These are phyloP conservation scores for Protaetia brevitarsis DNA, from an alignment of 1,140 invertebrate species.

Conservation along the genomic window DNA sequence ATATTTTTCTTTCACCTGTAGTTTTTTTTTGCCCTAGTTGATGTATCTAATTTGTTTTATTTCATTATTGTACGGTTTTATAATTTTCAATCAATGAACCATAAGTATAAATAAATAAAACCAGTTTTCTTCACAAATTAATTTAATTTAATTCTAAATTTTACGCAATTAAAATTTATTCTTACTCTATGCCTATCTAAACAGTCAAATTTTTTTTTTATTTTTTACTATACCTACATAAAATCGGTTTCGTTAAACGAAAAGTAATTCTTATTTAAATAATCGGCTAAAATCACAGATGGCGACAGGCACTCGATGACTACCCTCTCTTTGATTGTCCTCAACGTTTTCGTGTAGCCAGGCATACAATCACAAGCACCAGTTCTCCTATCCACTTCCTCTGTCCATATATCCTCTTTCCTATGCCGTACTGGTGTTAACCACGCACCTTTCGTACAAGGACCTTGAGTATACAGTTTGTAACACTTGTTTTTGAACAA, in stretches of 20 bases:
- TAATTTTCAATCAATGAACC: neutral
- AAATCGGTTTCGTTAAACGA: slow-evolving; percentile 11
- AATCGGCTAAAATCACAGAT: slow-evolving; percentile 54
- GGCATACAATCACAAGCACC: slow-evolving; percentile 71
- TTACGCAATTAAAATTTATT: too few species aligned
- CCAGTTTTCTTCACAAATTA: too few species aligned
- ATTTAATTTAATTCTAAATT: neutral
- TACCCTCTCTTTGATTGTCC: slow-evolving; percentile 33
- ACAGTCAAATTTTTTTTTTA: too few species aligned
- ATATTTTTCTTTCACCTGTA: too few species aligned
- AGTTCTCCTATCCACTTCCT: slow-evolving; percentile 41
- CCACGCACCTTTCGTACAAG: slow-evolving; percentile 71
- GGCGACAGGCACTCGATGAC: slow-evolving; percentile 49
- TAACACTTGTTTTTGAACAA: slow-evolving; percentile 63
- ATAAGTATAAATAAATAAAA: too few species aligned
- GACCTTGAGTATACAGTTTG: slow-evolving; percentile 69
- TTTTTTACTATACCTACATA: too few species aligned
- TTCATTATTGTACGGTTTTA: neutral
- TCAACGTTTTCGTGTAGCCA: slow-evolving; percentile 56
- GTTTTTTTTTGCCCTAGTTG: too few species aligned
- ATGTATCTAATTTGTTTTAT: too few species aligned
- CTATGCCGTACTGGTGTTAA: slow-evolving; percentile 55
- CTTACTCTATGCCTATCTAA: too few species aligned
- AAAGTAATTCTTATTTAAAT: slow-evolving; percentile 51
- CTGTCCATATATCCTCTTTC: slow-evolving; percentile 42